Percentiles rank a stretch among this genome's conserved stretches.
Conservation (phyloP, 2,888 invertebrate genomes). For the Oscheius myriophilus region DNA sequence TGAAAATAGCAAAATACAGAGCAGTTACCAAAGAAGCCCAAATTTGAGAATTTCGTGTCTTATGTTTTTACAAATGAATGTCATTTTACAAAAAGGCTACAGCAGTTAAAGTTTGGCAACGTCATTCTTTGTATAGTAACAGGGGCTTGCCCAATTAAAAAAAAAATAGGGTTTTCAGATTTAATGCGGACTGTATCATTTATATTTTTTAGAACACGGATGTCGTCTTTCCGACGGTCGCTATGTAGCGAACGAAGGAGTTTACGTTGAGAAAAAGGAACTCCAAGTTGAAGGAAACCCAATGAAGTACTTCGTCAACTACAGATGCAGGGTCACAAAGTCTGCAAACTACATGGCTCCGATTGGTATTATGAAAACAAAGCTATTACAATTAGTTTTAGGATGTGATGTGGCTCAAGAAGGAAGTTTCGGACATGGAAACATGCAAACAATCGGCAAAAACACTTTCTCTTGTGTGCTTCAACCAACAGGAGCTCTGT, state of each 20-base stretch:
- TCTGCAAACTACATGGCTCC: slow-evolving; percentile 4
- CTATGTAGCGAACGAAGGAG: slow-evolving; percentile 1
- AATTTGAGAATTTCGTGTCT: too few species aligned
- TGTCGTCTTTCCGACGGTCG: slow-evolving; percentile 13
- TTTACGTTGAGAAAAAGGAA: slow-evolving; percentile 5
- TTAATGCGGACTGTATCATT: too few species aligned
- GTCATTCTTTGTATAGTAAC: too few species aligned
- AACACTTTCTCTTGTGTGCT: slow-evolving; percentile 16
- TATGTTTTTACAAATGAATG: too few species aligned
- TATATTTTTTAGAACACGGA: slow-evolving; percentile 10
- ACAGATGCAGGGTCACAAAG: neutral
- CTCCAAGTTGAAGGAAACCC: slow-evolving; percentile 6
- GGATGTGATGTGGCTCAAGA: slow-evolving; percentile 21
- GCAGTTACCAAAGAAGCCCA: too few species aligned
- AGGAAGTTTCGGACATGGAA: slow-evolving; percentile 1
- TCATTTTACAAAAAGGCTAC: too few species aligned
- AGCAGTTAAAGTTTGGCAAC: too few species aligned
- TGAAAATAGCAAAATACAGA: too few species aligned
- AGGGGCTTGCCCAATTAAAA: too few species aligned
- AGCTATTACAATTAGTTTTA: neutral
- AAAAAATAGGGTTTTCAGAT: too few species aligned
- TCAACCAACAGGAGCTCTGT: neutral
- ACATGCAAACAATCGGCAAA: slow-evolving; percentile 13
- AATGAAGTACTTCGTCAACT: slow-evolving; percentile 14
- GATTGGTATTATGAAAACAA: neutral